Base-by-base conservation (phyloP, 1,140 invertebrate species). In the Luehdorfia chinensis region DNA sequence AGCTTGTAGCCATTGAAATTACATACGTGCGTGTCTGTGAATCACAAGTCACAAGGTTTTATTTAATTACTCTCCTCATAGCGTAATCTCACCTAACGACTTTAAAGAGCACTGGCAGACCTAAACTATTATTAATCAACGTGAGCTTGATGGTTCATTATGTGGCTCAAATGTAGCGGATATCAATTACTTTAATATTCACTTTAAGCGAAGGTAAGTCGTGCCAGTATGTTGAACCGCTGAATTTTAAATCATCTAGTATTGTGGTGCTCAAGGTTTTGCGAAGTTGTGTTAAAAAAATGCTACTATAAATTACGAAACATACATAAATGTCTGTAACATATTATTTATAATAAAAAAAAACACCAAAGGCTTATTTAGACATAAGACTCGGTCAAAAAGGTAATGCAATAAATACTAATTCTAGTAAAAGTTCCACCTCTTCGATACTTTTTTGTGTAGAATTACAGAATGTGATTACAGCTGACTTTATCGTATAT, bases 121-220 rank as follows among this genome's bases (percentile, higher is more conserved):
- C 47, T 48, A 60, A 54, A 58, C 54, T 50, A 48, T 55, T 45
- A 79, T 75, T 75, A 70, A 77, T 75, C 66, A 75, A 59, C 53
- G 59, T 37, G 55, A 59, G 66, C 64, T 69, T 73, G 66, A 53
- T 54, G 57, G 46, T 59, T 50, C 51, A 41, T 41, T 41, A 41
- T 23, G 58, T 61, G 58, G 50, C 64, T 58, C 57, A 63, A 56
- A 60, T 66, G 47, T 54, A 21, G 19, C 19, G 19, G 54, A 56
- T 55, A 48, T 46, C 32, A 43, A 60, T 60, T 55, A 66, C 59
- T 31, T 31, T 58, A 55, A 52, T 53, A 50, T 36, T 59, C 53
- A 55, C 39, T 30, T 43, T 30, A 21, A 23, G 23, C 21, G 9
- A 4, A 36, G 11, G 1, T 21, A 19, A 1, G 21, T 4, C 11